Percentiles rank a stretch among this genome's conserved stretches.
These are phyloP conservation scores for Coenonympha arcania DNA, from an alignment of 2,888 invertebrate species.

Conservation along the genomic window DNA sequence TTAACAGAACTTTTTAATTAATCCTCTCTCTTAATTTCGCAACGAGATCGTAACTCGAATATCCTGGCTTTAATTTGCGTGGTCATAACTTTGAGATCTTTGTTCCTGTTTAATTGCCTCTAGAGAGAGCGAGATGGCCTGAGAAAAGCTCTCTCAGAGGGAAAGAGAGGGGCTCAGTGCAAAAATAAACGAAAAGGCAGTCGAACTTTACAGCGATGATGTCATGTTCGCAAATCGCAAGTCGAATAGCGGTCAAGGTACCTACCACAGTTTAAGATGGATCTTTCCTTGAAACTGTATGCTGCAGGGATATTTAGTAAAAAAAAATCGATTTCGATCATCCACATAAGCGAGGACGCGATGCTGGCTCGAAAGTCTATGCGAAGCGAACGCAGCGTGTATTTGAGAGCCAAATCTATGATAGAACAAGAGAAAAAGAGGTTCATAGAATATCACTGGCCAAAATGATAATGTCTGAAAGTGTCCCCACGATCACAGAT, in stretches of 20 bases:
- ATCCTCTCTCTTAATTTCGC: no score
- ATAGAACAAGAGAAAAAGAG: no score
- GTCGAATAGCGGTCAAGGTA: conserved; percentile 69
- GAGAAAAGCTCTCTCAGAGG: background rate
- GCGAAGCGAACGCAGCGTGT: no score
- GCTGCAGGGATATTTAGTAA: no score
- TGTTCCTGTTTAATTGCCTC: conserved; percentile 36
- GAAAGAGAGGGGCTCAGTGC: conserved; percentile 41
- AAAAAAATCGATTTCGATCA: no score
- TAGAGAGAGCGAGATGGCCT: conserved; percentile 10
- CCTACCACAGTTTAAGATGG: conserved; percentile 34
- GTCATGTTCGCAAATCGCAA: conserved; percentile 45
- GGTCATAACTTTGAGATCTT: conserved; percentile 26
- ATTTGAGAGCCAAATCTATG: no score
- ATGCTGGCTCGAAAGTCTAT: no score
- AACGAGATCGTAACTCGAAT: conserved; percentile 12
- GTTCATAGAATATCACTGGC: no score
- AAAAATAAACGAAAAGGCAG: conserved; percentile 56
- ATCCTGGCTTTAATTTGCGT: conserved; percentile 26
- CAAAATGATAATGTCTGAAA: no score
- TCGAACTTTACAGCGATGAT: conserved; percentile 48
- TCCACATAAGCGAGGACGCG: no score
- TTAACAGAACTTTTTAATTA: conserved; percentile 9
- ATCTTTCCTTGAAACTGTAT: conserved; percentile 23
- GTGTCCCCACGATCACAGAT: no score